These are phyloP conservation scores for Calypte anna DNA, from an alignment of 2,113 vertebrate genomes.

Conservation along the genomic window DNA sequence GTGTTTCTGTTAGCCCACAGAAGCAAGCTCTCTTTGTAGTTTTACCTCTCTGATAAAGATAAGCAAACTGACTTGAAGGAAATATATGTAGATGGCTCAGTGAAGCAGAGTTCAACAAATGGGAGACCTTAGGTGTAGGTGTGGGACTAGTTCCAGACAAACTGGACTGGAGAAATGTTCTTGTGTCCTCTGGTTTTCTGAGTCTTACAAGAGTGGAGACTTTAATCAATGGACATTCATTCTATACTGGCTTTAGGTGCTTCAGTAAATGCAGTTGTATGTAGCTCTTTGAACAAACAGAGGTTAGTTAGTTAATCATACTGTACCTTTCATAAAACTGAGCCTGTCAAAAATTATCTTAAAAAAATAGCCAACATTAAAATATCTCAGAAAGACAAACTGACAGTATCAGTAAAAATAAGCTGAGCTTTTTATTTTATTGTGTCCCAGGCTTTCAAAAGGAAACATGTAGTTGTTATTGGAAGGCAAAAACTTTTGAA, in stretches of 20 bases:
- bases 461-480: background rate
- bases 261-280: background rate
- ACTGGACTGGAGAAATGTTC: background rate
- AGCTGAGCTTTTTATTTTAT: constrained; percentile 27
- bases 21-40: background rate
- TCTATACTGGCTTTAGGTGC: background rate
- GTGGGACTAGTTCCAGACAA: background rate
- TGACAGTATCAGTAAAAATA: background rate
- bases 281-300: background rate
- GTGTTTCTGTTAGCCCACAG: background rate
- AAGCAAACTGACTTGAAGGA: background rate
- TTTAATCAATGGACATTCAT: background rate
- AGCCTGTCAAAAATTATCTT: background rate
- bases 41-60: background rate
- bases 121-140: background rate
- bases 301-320: background rate
- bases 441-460: constrained; percentile 15
- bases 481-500: constrained; percentile 37
- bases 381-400: constrained; percentile 5
- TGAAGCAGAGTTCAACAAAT: background rate
- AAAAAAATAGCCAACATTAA: background rate
- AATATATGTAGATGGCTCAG: background rate
- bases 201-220: background rate
- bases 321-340: background rate
- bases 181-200: background rate